phyloP scores from a whole-genome alignment of 2,888 invertebrate genomes.

The Sinelater perroti region DNA sequence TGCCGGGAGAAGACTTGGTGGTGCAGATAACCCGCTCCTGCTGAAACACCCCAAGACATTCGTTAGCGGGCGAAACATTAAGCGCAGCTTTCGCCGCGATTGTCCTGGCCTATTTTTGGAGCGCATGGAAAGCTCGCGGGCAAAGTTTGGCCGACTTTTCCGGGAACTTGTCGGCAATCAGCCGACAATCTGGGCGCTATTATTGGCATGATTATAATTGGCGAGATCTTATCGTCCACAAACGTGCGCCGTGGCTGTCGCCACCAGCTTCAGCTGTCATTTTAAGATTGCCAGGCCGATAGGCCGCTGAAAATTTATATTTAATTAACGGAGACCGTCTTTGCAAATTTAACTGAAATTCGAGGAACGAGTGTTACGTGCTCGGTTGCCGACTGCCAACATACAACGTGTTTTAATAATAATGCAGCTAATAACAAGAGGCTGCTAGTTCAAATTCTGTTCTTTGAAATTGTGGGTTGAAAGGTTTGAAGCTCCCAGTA shows the following conservation, averaged over 20 bases:
- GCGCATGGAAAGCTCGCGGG: no score
- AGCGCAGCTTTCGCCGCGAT: no score
- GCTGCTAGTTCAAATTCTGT: no score
- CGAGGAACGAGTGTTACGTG: no score
- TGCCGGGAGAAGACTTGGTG: not conserved
- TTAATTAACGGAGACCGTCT: slow-evolving; percentile 24
- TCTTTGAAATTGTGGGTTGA: not conserved
- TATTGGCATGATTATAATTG: slow-evolving; percentile 27
- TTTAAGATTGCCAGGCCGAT: slow-evolving; percentile 24
- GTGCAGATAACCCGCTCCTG: slow-evolving; percentile 6
- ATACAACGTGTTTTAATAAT: no score
- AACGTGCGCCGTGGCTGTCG: slow-evolving; percentile 16
- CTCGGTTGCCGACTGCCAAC: no score
- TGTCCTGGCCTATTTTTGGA: no score
- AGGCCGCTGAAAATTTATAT: slow-evolving; percentile 22
- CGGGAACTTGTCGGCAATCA: not conserved
- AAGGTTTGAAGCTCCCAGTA: not conserved
- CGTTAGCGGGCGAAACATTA: no score
- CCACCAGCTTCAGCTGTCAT: slow-evolving; percentile 26
- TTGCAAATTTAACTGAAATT: no score
- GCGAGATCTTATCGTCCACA: slow-evolving; percentile 24
- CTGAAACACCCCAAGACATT: slow-evolving; percentile 7
- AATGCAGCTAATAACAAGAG: no score
- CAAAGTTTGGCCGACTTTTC: not conserved
- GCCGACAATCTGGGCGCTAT: not conserved